Evolutionary conservation across 2,113 vertebrate species (phyloP), one percentile per base, ranked within the genome.

Genomic region (Calyptomena viridis): DNA sequence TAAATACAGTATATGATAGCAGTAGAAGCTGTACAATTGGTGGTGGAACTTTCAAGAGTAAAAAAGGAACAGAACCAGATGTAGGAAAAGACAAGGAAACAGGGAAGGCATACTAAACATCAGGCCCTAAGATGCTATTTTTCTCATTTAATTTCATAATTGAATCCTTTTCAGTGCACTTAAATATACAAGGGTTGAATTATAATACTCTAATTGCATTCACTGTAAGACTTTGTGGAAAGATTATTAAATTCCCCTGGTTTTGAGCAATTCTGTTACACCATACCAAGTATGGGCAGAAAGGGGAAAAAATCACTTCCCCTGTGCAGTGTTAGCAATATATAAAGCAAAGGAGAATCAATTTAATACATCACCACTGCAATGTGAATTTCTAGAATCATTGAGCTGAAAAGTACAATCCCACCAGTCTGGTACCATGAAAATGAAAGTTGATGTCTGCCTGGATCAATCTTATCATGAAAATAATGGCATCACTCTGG

Each of bases 341-440:
- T 47, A 92, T 90, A 85, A 95, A 92, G 75, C 64, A 84, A 79
- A 87, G 66, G 85, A 90, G 85, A 81, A 96, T 93, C 85, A 92
- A 64, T 93, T 94, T 93, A 88, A 94, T 92, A 92, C 79, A 86
- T 75, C 75, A 91, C 63, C 79, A 90, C 76, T 75, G 83, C 90
- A 81, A 68, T 81, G 90, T 90, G 95, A 88, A 94, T 96, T 97
- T 95, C 93, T 94, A 95, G 88, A 96, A 86, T 82, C 92, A 90
- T 59, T 94, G 92, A 96, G 92, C 90, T 96, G 95, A 96, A 96
- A 96, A 94, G 91, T 93, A 96, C 94, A 94, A 80, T 93, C 94
- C 94, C 93, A 97, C 96, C 92, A 94, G 89, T 94, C 89, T 94
- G 84, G 84, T 95, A 94, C 93, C 95, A 95, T 35, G 93, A 94